These are phyloP conservation scores for Platerodrilus igneus DNA, from an alignment of 2,888 invertebrate species.

Conservation along the genomic window DNA sequence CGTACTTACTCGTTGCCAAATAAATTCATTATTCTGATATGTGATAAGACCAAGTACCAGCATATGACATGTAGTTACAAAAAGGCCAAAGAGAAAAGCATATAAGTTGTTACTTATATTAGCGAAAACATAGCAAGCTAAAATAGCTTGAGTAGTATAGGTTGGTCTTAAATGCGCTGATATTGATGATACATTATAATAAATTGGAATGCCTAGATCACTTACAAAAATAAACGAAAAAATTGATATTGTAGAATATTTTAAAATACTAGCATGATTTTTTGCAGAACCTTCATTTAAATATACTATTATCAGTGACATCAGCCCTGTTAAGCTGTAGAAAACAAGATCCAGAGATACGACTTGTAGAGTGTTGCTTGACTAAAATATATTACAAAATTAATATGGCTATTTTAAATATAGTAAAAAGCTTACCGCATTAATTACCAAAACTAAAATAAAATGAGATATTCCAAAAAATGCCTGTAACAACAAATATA, in stretches of 20 bases:
- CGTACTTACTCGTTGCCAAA: slow-evolving; percentile 19
- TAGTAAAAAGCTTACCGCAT: slow-evolving; percentile 27
- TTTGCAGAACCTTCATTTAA: slow-evolving; percentile 46
- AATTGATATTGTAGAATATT: slow-evolving; percentile 44
- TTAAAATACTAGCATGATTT: slow-evolving; percentile 35
- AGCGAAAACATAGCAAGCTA: slow-evolving; percentile 79
- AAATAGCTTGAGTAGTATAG: slow-evolving; percentile 66
- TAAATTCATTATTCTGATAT: slow-evolving; percentile 37
- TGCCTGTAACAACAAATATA: slow-evolving; percentile 67
- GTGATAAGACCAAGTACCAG: slow-evolving; percentile 55
- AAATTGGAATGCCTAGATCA: slow-evolving; percentile 64
- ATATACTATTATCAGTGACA: slow-evolving; percentile 49
- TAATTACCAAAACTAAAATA: slow-evolving; percentile 38
- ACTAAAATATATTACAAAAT: not conserved
- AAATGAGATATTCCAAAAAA: slow-evolving; percentile 63
- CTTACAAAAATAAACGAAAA: slow-evolving; percentile 45
- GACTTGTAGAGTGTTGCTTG: slow-evolving; percentile 14
- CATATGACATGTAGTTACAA: slow-evolving; percentile 65
- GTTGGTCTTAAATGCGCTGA: slow-evolving; percentile 59
- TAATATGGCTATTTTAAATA: too few relatives aligned
- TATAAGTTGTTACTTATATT: slow-evolving; percentile 71
- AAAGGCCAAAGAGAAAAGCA: slow-evolving; percentile 63
- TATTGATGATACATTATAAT: slow-evolving; percentile 49
- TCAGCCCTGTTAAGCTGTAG: slow-evolving; percentile 45
- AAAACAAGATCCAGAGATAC: slow-evolving; percentile 48